Conservation (phyloP, 2,113 vertebrate genomes). For the Lethenteron camtschaticum region DNA sequence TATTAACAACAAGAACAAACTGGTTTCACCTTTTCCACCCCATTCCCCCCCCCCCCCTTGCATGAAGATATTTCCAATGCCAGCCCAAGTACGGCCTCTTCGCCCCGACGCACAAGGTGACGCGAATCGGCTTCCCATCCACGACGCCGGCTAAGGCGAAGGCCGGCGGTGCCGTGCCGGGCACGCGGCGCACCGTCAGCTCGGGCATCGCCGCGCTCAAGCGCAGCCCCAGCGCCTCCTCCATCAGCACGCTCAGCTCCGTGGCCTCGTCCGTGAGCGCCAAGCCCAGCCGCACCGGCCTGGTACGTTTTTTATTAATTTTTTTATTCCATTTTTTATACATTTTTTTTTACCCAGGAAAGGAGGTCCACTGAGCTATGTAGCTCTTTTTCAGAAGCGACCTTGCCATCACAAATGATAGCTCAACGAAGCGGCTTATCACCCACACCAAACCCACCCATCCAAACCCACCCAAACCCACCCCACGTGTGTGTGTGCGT, state of each 20-base stretch:
- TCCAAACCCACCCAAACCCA: no score
- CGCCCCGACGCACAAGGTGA: slow-evolving; percentile 89
- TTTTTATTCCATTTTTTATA: no score
- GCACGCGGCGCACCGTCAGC: not conserved
- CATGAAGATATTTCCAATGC: slow-evolving; percentile 77
- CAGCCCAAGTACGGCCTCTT: slow-evolving; percentile 92
- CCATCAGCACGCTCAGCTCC: slow-evolving; percentile 81
- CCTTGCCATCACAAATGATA: no score
- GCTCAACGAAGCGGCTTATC: no score
- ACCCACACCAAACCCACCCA: no score
- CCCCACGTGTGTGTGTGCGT: no score
- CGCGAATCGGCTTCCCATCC: slow-evolving; percentile 83
- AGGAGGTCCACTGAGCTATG: no score
- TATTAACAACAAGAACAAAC: not conserved
- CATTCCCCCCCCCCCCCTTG: not conserved
- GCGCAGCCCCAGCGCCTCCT: slow-evolving; percentile 77
- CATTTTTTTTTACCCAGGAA: no score
- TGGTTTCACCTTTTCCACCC: slow-evolving; percentile 9
- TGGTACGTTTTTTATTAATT: slow-evolving; percentile 34
- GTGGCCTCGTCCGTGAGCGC: slow-evolving; percentile 82
- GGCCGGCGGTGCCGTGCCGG: slow-evolving; percentile 12
- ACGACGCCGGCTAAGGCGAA: slow-evolving; percentile 88
- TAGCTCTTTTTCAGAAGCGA: no score
- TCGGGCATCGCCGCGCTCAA: slow-evolving; percentile 24
- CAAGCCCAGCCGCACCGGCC: slow-evolving; percentile 79